Evolutionary conservation across 2,113 vertebrate species (phyloP).

Genomic region (Burhinus bistriatus): DNA sequence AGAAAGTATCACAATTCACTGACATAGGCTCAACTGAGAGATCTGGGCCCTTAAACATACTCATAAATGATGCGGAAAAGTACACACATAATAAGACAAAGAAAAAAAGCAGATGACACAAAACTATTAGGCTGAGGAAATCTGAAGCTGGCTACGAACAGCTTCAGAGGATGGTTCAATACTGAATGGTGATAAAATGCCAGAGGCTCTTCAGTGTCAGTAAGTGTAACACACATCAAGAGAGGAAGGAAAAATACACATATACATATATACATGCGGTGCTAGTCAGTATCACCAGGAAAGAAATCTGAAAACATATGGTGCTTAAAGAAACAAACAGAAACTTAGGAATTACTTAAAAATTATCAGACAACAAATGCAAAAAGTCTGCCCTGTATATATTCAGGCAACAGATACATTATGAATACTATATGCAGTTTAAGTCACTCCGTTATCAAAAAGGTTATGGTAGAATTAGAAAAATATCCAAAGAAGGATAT

Average conservation of each 20-base stretch:
- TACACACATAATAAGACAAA: not conserved
- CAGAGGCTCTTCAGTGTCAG: not conserved
- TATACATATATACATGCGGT: not conserved
- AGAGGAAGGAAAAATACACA: not conserved
- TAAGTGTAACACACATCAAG: not conserved
- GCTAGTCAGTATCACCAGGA: not conserved
- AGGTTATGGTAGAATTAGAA: not conserved
- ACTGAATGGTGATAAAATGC: constrained; percentile 18
- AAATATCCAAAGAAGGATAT: not conserved
- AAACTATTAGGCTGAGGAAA: not conserved
- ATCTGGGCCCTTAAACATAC: not conserved
- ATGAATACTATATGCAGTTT: not conserved
- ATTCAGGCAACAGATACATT: not conserved
- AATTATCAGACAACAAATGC: not conserved
- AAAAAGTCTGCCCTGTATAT: not conserved
- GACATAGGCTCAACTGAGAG: not conserved
- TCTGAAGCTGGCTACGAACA: constrained; percentile 2
- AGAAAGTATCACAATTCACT: not conserved
- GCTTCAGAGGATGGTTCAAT: not conserved
- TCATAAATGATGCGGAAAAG: not conserved
- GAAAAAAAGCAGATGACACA: not conserved
- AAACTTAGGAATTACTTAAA: not conserved
- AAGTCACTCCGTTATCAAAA: not conserved
- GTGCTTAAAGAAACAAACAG: not conserved
- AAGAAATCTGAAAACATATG: not conserved